Evolutionary conservation across 2,113 vertebrate species (phyloP), one percentile per base, ranked within the genome.

Genomic region (Holacanthus passer): DNA sequence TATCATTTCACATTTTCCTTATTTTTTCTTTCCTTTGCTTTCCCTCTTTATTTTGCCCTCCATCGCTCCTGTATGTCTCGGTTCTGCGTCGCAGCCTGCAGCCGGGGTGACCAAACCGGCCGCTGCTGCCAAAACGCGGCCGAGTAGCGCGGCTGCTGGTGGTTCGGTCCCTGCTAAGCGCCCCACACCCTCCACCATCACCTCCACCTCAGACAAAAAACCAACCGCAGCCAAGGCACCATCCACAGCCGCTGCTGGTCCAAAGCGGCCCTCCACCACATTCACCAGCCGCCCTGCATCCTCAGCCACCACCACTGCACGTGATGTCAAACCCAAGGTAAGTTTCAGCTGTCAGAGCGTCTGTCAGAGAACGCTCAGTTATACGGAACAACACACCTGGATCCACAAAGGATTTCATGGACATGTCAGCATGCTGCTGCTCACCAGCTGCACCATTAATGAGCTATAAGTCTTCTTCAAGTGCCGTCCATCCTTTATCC

Each of bases 251-350:
- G 4, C 93, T 88, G 76, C 87, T 68, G 82, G 66, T 92, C 73
- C 74, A 86, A 93, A 97, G 91, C 82, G 93, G 66, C 86, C 92
- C 37, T 32, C 91, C 31, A 63, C 81, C 75, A 50, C 52, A 1
- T 17, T 91, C 4, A 64, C 77, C 81, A 87, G 86, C 81, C 94
- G 92, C 68, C 85, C 82, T 58, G 24, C 81, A 9, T 63, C 90
- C 31, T 64, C 91, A 20, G n/a, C 87, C 73, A 45, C 87, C 43
- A 43, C 81, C 65, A 11, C 84, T 6, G 24, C 90, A 45, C 91
- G 82, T 37, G 94, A 95, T 22, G 16, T 87, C 37, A 98, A 96
- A 73, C 90, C 96, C 88, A 99, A 97, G 97, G 97, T 99, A 92
- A 96, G 96, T 85, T 17, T 70, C 7, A 16, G 45, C 56, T 41